Percentiles rank a stretch among this genome's conserved stretches.
Conservation (phyloP, 2,888 invertebrate genomes). For the Pocota personata region DNA sequence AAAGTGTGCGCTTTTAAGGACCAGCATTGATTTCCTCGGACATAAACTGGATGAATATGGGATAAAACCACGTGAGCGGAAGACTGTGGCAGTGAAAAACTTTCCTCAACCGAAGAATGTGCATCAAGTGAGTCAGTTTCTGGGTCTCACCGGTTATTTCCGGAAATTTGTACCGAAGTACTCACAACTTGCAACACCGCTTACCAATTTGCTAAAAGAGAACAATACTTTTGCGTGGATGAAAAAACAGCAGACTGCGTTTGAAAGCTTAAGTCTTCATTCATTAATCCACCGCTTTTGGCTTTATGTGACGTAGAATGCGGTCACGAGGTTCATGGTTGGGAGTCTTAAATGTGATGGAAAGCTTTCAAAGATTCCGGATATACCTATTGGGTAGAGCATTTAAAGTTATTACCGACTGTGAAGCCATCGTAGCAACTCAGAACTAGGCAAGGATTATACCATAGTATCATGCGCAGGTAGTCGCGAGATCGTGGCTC, state of each 20-base stretch:
- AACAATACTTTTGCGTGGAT: not conserved
- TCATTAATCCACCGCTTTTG: constrained; percentile 2
- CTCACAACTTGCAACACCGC: not conserved
- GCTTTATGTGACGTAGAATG: not conserved
- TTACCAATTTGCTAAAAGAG: constrained; percentile 6
- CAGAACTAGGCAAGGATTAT: constrained; percentile 83
- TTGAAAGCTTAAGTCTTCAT: constrained; percentile 14
- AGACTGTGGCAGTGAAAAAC: not conserved
- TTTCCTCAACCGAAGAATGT: not conserved
- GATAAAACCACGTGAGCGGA: no score
- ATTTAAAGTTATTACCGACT: constrained; percentile 32
- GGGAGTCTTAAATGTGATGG: constrained; percentile 75
- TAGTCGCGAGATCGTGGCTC: no score
- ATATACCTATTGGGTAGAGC: constrained; percentile 76
- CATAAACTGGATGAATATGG: no score
- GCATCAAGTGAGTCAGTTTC: constrained; percentile 17
- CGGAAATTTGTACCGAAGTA: constrained; percentile 25
- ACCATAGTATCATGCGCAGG: constrained; percentile 83
- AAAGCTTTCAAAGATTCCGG: constrained; percentile 77
- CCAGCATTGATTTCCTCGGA: no score
- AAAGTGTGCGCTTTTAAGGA: no score
- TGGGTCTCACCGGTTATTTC: constrained; percentile 29
- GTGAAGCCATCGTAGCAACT: no score
- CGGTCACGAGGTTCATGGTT: constrained; percentile 15
- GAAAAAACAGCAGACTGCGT: not conserved